Evolutionary conservation across 1,140 invertebrate genomes (phyloP), one percentile per base, ranked within the genome.

Genomic region (Dreissena rostriformis): DNA sequence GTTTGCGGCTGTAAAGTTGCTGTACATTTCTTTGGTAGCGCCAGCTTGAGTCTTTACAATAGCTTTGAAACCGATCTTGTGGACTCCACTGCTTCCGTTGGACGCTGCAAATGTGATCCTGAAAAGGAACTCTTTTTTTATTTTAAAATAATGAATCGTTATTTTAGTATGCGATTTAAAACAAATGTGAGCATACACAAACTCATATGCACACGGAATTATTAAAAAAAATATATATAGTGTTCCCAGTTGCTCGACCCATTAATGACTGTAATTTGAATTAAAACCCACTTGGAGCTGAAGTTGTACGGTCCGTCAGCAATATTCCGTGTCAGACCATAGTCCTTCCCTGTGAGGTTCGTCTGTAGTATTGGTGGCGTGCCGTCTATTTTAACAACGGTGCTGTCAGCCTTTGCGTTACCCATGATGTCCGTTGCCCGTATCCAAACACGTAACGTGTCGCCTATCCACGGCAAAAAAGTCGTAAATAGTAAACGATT

Each of bases 391-490:
- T 28, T 22, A 17, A 80, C 19, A 8, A 80, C 28, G 7, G 77
- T 80, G 51, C 53, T 70, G 49, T 80, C 77, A n/a, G 53, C 29
- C 28, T 80, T 61, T 61, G 10, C 55, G 28, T 80, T 80, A 10
- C 77, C 77, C 77, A 80, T 80, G 12, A 51, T 55, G 65, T 80
- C 77, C 17, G 77, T 80, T 5, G 77, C 77, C 17, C 77, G 66
- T 12, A 80, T 28, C 77, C 77, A 80, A 22, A 80, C 24, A 14
- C 77, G 66, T 12, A 80, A 49, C 8, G 53, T 15, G 26, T 29
- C 67, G 15, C 77, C 75, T 78, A 55, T 22, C 39, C 39, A 39
- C 39, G 39, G 39, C 39, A 39, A 39, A 39, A 39, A 39, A 39
- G 39, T 39, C 39, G 39, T 39, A 39, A 39, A 39, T 39, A 39